These are phyloP conservation scores for Anthopleura xanthogrammica DNA, from an alignment of 92 coral and sea anemone genomes.

Conservation along the genomic window DNA sequence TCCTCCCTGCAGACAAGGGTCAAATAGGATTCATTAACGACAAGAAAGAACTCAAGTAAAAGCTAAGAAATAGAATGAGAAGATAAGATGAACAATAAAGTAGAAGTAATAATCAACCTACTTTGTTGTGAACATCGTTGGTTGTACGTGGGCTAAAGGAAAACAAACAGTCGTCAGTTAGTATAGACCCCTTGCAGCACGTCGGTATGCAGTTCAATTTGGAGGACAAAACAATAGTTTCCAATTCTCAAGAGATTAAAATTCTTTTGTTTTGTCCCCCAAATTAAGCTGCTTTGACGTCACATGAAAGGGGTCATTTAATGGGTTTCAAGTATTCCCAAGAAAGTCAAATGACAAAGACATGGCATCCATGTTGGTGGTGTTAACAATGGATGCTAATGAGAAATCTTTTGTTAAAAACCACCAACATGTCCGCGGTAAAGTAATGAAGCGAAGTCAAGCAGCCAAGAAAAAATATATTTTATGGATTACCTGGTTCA, in stretches of 20 bases:
- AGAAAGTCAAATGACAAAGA: not conserved
- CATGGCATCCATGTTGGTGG: no score
- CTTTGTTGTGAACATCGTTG: not conserved
- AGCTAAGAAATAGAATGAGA: not conserved
- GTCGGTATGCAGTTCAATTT: no score
- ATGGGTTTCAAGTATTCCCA: not conserved
- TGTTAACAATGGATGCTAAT: no score
- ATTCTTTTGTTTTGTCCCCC: no score
- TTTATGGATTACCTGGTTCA: not conserved
- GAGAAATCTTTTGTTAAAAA: no score
- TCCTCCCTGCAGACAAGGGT: slow-evolving; percentile 18
- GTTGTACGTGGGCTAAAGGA: not conserved
- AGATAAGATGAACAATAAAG: not conserved
- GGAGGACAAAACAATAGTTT: no score
- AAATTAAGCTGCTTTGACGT: no score
- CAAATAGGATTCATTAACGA: not conserved
- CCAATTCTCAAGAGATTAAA: no score
- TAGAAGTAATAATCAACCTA: not conserved
- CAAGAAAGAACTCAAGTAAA: not conserved
- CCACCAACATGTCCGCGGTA: no score
- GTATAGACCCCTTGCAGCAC: not conserved
- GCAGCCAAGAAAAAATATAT: not conserved
- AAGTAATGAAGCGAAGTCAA: not conserved
- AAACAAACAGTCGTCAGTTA: not conserved
- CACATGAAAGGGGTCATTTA: no score